These are phyloP conservation scores for Marronus borbonicus DNA, from an alignment of 2,888 invertebrate genomes.

Conservation along the genomic window DNA sequence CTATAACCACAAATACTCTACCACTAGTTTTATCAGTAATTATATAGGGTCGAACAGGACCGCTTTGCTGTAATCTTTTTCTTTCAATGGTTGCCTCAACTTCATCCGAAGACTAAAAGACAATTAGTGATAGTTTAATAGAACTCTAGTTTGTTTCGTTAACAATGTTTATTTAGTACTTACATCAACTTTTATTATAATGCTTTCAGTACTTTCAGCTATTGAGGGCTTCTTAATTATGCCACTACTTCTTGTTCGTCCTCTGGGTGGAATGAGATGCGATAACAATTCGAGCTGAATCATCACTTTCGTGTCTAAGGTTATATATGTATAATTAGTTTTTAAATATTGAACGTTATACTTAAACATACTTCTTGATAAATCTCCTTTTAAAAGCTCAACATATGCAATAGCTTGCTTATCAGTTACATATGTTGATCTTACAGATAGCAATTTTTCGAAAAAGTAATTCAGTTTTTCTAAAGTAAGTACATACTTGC, in stretches of 20 bases:
- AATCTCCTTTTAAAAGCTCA: background rate
- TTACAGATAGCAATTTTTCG: background rate
- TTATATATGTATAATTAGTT: background rate
- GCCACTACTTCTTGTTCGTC: background rate
- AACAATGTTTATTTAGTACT: background rate
- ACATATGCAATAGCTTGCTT: background rate
- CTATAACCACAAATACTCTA: background rate
- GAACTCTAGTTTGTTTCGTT: background rate
- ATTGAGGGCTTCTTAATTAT: background rate
- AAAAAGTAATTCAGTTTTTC: background rate
- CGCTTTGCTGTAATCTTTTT: background rate
- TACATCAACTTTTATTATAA: background rate
- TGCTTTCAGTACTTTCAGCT: background rate
- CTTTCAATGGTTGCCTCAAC: background rate
- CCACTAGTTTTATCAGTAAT: background rate
- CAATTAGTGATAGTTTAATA: background rate
- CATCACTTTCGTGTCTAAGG: background rate
- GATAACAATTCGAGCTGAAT: background rate
- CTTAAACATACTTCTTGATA: too few relatives aligned
- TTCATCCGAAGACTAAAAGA: background rate
- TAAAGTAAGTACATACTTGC: background rate
- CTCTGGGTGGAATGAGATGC: background rate
- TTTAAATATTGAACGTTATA: too few relatives aligned
- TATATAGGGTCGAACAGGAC: constrained; percentile 7
- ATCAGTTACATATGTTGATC: background rate